Evolutionary conservation across 2,888 invertebrate genomes (phyloP), one percentile per base, ranked within the genome.

Genomic region (Podotricha telesiphe): DNA sequence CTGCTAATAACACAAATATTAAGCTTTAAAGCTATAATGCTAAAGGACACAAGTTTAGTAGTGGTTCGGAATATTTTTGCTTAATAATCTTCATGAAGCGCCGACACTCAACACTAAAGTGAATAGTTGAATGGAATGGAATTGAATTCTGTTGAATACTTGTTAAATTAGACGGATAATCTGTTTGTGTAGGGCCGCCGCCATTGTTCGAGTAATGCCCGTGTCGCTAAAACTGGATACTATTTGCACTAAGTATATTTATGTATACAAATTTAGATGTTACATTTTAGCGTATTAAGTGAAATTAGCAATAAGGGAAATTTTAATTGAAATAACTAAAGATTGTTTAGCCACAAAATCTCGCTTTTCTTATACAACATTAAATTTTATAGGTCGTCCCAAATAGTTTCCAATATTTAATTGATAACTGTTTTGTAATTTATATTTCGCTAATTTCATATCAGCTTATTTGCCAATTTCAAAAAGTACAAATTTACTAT

Each of bases 121-220:
- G 80, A 82, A 82, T 79, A 74, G 79, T 74, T 75, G 69, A 70
- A 72, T 63, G 34, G 73, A 47, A 48, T 62, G 48, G 34, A 62
- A 50, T 59, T 50, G 78, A 78, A 76, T 80, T 77, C 79, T 78
- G 81, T 82, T 80, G 83, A 82, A 83, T 82, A 82, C 82, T 79
- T 81, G 81, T 81, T 80, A 85, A 88, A 88, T 87, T 86, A 84
- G 81, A 80, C 77, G 87, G 81, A 81, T 88, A 83, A 87, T 86
- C 86, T 77, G 83, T 76, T 78, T 82, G 79, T 82, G 79, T 79
- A 79, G 78, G 79, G 79, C 76, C 76, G 78, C 80, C 81, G 79
- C 82, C 81, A 77, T 79, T 56, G 55, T 64, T 68, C 68, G 47
- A 17, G 50, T 40, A 42, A 68, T 51, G 50, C 15, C 37, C 65